Evolutionary conservation across 2,888 invertebrate species (phyloP).

Genomic region (Eubasilissa splendida): DNA sequence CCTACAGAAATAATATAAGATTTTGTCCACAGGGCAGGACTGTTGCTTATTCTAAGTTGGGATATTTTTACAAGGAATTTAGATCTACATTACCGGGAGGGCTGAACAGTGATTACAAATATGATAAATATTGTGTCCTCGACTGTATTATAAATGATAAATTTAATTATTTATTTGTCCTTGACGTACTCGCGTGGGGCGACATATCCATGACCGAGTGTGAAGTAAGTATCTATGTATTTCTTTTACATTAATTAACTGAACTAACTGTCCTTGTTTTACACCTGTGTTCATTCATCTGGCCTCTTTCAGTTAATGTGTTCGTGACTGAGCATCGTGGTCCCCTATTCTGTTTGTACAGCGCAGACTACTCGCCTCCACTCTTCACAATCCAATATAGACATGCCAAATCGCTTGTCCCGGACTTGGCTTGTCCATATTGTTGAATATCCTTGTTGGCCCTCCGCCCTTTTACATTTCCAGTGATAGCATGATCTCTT

Average conservation of each 20-base stretch:
- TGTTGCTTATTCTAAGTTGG: conserved; percentile 78
- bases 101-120: conserved; percentile 62
- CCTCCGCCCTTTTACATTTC: too few relatives aligned
- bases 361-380: too few relatives aligned
- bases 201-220: conserved; percentile 79
- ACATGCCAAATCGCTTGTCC: too few relatives aligned
- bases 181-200: conserved; percentile 91
- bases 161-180: conserved; percentile 78
- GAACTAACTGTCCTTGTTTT: too few relatives aligned
- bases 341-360: too few relatives aligned
- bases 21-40: conserved; percentile 76
- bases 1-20: not conserved
- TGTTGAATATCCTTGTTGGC: too few relatives aligned
- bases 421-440: too few relatives aligned
- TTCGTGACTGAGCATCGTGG: too few relatives aligned
- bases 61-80: conserved; percentile 73
- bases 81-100: conserved; percentile 84
- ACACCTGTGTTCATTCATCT: too few relatives aligned
- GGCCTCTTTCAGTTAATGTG: too few relatives aligned
- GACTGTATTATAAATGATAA: conserved; percentile 85
- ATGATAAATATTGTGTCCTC: conserved; percentile 77
- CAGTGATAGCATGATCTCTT: too few relatives aligned
- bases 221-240: conserved; percentile 74
- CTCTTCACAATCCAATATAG: too few relatives aligned
- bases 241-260: not conserved